A percentile compares a stretch with the other conserved stretches of the same genome.
phyloP scores from a whole-genome alignment of 2,888 invertebrate species.

The Creontiades dilutus region DNA sequence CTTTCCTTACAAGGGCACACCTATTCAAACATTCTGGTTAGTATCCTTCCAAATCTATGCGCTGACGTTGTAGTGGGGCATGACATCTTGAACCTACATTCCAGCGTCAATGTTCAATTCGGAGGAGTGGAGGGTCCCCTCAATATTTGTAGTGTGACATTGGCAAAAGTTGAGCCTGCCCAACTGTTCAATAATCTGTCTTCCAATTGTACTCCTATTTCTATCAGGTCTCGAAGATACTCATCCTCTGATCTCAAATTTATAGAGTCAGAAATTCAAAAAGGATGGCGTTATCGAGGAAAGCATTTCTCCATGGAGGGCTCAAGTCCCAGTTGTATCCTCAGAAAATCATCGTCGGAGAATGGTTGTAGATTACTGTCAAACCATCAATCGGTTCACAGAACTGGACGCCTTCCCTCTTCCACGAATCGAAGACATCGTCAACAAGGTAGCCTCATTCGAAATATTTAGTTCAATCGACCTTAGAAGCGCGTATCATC shows the following conservation, averaged over 20 bases:
- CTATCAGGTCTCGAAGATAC: not conserved
- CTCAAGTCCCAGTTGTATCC: too few relatives aligned
- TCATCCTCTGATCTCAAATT: not conserved
- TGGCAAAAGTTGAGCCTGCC: not conserved
- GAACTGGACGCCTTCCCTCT: slow-evolving; percentile 27
- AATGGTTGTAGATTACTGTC: too few relatives aligned
- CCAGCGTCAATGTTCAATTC: too few relatives aligned
- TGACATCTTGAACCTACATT: too few relatives aligned
- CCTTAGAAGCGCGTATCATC: slow-evolving; percentile 57
- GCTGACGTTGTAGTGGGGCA: too few relatives aligned
- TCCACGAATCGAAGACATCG: slow-evolving; percentile 15
- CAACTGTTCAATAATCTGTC: slow-evolving; percentile 70
- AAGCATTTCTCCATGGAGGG: too few relatives aligned
- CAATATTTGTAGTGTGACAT: not conserved
- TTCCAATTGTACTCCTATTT: not conserved
- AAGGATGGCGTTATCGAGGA: too few relatives aligned
- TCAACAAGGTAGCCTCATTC: slow-evolving; percentile 31
- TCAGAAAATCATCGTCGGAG: too few relatives aligned
- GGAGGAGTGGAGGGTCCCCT: not conserved
- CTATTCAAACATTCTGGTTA: too few relatives aligned
- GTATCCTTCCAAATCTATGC: too few relatives aligned
- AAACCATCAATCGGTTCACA: too few relatives aligned
- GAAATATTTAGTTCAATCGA: slow-evolving; percentile 34
- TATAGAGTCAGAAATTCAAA: not conserved
- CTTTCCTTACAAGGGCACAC: too few relatives aligned